phyloP scores from a whole-genome alignment of 2,888 invertebrate species.

The Rotaria magnacalcarata region DNA sequence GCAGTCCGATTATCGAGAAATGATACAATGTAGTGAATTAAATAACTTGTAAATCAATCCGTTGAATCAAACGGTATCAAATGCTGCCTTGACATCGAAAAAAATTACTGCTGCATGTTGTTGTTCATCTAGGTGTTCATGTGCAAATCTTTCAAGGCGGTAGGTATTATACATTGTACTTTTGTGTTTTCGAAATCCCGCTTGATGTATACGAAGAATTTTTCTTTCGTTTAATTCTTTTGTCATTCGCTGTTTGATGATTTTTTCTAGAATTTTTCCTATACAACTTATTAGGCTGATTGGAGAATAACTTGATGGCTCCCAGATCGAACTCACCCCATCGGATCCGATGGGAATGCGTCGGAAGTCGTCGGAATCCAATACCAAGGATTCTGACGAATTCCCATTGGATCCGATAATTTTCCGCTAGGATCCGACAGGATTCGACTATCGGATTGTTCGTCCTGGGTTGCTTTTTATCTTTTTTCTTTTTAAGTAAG shows the following conservation, averaged over 20 bases:
- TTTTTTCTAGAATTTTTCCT: slow-evolving; percentile 32
- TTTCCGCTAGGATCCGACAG: no score
- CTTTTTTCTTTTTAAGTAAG: slow-evolving; percentile 38
- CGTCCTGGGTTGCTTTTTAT: slow-evolving; percentile 9
- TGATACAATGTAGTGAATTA: slow-evolving; percentile 9
- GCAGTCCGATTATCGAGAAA: not conserved
- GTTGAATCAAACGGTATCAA: slow-evolving; percentile 23
- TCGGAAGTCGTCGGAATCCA: no score
- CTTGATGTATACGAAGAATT: slow-evolving; percentile 17
- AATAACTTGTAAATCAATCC: no score
- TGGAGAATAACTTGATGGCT: slow-evolving; percentile 28
- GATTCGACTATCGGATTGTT: no score
- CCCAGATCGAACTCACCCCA: no score
- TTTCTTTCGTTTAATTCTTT: slow-evolving; percentile 36
- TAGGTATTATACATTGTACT: slow-evolving; percentile 21
- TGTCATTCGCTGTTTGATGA: slow-evolving; percentile 36
- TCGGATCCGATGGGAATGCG: no score
- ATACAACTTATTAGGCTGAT: slow-evolving; percentile 29
- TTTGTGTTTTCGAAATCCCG: slow-evolving; percentile 37
- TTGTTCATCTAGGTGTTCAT: slow-evolving; percentile 31
- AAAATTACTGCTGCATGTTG: slow-evolving; percentile 26
- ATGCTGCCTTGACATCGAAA: slow-evolving; percentile 41
- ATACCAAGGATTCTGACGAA: no score
- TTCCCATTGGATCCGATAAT: no score
- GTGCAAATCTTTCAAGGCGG: not conserved